Conservation (phyloP, 2,113 vertebrate genomes). For the Archocentrus centrarchus region DNA sequence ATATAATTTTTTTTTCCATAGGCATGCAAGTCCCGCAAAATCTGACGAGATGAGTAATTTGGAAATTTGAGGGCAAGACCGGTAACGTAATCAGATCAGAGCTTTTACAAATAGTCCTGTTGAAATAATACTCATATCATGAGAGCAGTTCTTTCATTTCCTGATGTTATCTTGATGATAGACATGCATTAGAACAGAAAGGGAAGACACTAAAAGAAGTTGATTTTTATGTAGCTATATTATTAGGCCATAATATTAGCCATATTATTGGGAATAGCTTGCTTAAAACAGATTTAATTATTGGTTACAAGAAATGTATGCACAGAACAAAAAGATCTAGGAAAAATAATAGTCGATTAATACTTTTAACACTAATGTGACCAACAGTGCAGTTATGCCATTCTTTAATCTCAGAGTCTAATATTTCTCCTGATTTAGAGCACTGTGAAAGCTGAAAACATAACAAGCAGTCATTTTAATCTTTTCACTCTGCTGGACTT, state of each 20-base stretch:
- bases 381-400: background rate
- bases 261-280: background rate
- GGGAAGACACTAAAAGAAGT: background rate
- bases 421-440: background rate
- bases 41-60: background rate
- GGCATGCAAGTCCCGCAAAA: background rate
- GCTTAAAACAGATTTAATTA: background rate
- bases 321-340: background rate
- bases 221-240: background rate
- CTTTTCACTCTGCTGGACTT: background rate
- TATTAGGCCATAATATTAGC: background rate
- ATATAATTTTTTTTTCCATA: background rate
- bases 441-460: background rate
- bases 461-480: background rate
- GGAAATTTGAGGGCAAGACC: background rate
- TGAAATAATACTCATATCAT: background rate
- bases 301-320: background rate
- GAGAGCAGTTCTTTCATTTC: conserved; percentile 24
- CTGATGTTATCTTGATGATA: conserved; percentile 2
- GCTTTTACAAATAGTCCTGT: background rate
- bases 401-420: too few relatives aligned
- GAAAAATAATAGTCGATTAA: background rate
- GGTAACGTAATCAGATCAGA: background rate
- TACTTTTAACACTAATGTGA: background rate
- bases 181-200: background rate